Percentiles rank a stretch among this genome's conserved stretches.
Conservation (phyloP, 2,888 invertebrate genomes). For the Drosophila suboccidentalis region DNA sequence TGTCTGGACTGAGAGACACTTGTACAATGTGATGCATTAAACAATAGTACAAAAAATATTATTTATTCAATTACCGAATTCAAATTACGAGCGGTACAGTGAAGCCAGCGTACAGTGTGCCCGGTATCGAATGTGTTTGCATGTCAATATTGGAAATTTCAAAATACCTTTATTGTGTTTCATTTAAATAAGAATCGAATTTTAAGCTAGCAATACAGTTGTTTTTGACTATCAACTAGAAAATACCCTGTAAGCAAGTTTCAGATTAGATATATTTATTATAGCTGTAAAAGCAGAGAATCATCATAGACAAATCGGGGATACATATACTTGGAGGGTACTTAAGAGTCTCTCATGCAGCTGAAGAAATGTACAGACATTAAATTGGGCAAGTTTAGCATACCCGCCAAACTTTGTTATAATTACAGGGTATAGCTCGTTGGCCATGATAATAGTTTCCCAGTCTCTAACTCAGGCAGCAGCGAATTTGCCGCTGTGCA, state of each 20-base stretch:
- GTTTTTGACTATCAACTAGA: background rate
- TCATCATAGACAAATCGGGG: too few species aligned
- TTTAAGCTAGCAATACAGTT: background rate
- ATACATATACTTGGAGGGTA: too few species aligned
- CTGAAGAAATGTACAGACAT: background rate
- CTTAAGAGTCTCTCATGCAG: background rate
- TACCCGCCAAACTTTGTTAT: background rate
- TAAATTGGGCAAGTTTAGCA: background rate
- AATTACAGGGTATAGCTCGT: background rate
- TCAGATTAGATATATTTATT: too few species aligned
- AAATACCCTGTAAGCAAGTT: background rate
- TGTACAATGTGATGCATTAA: slow-evolving; percentile 32
- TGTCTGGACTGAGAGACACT: slow-evolving; percentile 20
- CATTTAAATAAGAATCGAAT: background rate
- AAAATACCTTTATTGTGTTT: background rate
- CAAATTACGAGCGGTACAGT: slow-evolving; percentile 21
- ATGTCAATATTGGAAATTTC: background rate
- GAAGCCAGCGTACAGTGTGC: background rate
- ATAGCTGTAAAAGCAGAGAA: too few species aligned
- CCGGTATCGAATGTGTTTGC: background rate
- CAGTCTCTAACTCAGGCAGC: background rate
- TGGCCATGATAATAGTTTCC: slow-evolving; percentile 3
- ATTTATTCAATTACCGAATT: slow-evolving; percentile 38
- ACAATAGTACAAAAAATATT: slow-evolving; percentile 30
- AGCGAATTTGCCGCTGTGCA: background rate